Conservation (phyloP, 2,113 vertebrate species). For the Macroglossus sobrinus region DNA sequence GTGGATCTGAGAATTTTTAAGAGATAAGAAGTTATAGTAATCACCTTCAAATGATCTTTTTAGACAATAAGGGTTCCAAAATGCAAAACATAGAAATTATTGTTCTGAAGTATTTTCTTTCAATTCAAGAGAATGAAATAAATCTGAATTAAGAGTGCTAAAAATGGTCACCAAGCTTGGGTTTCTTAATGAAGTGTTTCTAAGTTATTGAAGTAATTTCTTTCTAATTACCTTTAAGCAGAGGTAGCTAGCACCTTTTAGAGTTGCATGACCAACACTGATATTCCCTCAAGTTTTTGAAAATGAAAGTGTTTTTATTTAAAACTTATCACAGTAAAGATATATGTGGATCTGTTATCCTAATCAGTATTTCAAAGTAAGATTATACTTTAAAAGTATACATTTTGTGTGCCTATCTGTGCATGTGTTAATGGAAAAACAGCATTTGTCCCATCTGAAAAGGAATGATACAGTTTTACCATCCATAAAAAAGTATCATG, state of each 20-base stretch:
- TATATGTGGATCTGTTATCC: neutral
- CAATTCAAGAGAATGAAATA: neutral
- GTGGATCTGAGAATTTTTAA: neutral
- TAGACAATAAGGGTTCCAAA: neutral
- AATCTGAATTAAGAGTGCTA: neutral
- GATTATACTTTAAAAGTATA: neutral
- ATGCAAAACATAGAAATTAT: neutral
- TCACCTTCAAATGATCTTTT: neutral
- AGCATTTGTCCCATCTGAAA: neutral
- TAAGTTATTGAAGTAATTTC: neutral
- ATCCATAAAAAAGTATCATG: neutral
- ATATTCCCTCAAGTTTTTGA: neutral
- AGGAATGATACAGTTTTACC: neutral
- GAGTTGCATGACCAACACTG: neutral
- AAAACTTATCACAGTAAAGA: neutral
- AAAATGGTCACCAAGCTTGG: neutral
- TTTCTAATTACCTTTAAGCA: neutral
- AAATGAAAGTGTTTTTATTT: conserved; percentile 6
- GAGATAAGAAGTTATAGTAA: neutral
- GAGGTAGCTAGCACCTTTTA: neutral
- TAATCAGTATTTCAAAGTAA: conserved; percentile 34
- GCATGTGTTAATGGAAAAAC: neutral
- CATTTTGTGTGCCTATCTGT: neutral
- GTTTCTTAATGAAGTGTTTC: neutral
- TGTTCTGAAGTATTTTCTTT: neutral